These are phyloP conservation scores for Myrmecobius fasciatus DNA, from an alignment of 2,113 vertebrate species.

Conservation along the genomic window DNA sequence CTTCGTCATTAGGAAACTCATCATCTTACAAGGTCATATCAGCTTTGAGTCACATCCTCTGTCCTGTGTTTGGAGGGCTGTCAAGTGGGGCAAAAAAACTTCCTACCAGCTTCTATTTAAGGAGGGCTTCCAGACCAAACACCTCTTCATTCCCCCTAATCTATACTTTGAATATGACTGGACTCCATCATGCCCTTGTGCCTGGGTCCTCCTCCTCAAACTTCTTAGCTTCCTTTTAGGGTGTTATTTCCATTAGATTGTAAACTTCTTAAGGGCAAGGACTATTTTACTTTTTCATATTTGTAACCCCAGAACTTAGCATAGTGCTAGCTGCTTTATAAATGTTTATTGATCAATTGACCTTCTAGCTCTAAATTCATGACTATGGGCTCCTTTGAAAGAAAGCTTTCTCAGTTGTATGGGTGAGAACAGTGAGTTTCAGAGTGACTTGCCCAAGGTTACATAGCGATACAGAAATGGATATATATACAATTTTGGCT, in stretches of 20 bases:
- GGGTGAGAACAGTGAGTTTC: background rate
- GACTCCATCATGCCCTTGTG: background rate
- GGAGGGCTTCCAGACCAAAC: background rate
- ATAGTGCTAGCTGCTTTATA: background rate
- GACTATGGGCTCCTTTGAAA: background rate
- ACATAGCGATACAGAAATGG: background rate
- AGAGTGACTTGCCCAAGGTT: background rate
- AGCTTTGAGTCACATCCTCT: background rate
- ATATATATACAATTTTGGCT: background rate
- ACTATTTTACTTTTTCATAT: background rate
- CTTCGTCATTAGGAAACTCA: background rate
- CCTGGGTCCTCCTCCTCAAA: background rate
- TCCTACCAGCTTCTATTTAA: background rate
- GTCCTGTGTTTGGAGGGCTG: background rate
- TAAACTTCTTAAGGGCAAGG: background rate
- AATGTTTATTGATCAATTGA: background rate
- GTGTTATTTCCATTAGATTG: background rate
- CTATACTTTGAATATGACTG: background rate
- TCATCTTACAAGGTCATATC: background rate
- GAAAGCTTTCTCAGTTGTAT: background rate
- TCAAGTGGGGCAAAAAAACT: background rate
- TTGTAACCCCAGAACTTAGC: background rate
- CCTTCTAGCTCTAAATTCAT: background rate
- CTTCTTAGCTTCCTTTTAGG: background rate
- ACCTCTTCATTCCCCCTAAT: background rate